Conservation (phyloP, 2,113 vertebrate species). For the Bucco capensis region DNA sequence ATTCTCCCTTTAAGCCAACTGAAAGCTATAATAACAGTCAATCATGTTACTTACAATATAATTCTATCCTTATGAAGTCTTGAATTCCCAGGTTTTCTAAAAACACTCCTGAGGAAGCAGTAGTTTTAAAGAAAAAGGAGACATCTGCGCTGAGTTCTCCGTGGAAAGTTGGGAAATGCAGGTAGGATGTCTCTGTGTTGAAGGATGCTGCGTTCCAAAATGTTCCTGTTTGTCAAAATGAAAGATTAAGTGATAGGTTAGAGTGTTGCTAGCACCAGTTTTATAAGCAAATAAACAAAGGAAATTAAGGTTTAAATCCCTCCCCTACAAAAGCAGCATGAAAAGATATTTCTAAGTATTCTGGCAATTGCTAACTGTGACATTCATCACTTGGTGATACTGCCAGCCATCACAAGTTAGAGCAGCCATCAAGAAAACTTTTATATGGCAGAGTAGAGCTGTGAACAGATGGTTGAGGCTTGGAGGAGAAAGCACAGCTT, state of each 20-base stretch:
- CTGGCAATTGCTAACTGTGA: not conserved
- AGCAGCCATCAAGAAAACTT: not conserved
- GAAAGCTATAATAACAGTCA: not conserved
- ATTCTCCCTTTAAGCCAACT: not conserved
- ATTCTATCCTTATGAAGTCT: slow-evolving; percentile 93
- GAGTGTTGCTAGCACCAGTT: not conserved
- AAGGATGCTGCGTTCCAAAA: slow-evolving; percentile 98
- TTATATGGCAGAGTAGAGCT: not conserved
- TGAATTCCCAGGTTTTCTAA: slow-evolving; percentile 96
- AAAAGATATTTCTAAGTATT: not conserved
- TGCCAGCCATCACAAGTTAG: not conserved
- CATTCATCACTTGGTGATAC: not conserved
- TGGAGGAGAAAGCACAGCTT: accelerated
- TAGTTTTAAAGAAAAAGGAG: slow-evolving; percentile 95
- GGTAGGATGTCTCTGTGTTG: slow-evolving; percentile 89
- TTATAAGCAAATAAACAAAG: not conserved
- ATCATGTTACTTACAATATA: slow-evolving; percentile 83
- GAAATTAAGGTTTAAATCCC: not conserved
- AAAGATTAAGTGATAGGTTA: not conserved
- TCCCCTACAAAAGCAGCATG: not conserved
- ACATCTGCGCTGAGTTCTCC: slow-evolving; percentile 93
- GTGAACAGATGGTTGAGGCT: not conserved
- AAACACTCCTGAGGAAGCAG: slow-evolving; percentile 89
- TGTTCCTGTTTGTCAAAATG: slow-evolving; percentile 72
- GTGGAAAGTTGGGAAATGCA: slow-evolving; percentile 96